Evolutionary conservation across 2,797 vertebrate species (phyloP).

Genomic region (Gorsachius magnificus): DNA sequence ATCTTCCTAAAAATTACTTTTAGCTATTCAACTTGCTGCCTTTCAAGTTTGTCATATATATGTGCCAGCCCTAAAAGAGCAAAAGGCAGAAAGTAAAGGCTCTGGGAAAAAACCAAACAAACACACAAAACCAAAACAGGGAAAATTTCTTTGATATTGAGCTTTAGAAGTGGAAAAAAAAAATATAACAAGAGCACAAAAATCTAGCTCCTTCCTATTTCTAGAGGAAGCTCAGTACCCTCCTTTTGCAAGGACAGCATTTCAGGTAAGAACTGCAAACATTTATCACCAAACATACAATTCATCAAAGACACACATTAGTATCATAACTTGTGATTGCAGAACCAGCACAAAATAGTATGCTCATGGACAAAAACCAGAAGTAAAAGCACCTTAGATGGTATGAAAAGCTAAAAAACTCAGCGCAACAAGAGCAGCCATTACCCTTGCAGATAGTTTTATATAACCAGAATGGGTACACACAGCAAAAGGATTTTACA

Average conservation of each 20-base stretch:
- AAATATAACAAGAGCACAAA: not conserved
- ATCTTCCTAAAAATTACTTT: not conserved
- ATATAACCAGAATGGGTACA: rapidly evolving
- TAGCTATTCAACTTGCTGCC: not conserved
- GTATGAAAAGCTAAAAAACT: not conserved
- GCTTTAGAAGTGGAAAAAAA: too few relatives aligned
- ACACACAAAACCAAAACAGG: not conserved
- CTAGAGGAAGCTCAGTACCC: not conserved
- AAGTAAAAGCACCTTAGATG: not conserved
- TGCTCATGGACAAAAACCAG: rapidly evolving
- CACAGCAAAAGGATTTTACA: not conserved
- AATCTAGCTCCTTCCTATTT: not conserved
- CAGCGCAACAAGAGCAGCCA: rapidly evolving
- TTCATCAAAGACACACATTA: not conserved
- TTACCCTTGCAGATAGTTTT: too few relatives aligned
- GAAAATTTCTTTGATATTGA: not conserved
- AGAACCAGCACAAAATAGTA: not conserved
- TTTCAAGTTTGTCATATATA: not conserved
- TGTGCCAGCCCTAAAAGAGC: not conserved
- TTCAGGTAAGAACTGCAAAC: rapidly evolving
- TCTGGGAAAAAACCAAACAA: not conserved
- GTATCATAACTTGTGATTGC: not conserved
- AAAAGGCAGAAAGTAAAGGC: not conserved
- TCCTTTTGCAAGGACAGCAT: not conserved
- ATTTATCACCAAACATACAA: not conserved